Evolutionary conservation across 2,113 vertebrate species (phyloP).

Genomic region (Dascyllus trimaculatus): DNA sequence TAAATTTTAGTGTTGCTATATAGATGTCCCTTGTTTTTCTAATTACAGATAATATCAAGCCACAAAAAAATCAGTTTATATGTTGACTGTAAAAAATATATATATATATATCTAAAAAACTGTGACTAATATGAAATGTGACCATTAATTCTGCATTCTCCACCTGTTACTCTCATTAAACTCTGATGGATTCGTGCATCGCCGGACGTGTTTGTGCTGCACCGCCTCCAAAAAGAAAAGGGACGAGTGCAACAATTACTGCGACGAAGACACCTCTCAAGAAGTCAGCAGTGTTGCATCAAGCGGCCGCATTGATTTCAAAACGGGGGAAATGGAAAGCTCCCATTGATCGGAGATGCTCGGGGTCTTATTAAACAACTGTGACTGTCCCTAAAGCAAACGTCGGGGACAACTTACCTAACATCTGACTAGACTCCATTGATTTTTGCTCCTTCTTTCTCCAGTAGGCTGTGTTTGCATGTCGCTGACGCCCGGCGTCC

Average conservation of each 20-base stretch:
- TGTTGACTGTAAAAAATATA: no score
- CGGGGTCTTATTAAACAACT: conserved; percentile 85
- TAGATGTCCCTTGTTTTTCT: no score
- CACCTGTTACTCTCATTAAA: no score
- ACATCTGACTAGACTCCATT: conserved; percentile 82
- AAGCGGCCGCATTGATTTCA: conserved; percentile 81
- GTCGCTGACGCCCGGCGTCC: conserved; percentile 53
- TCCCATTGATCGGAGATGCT: conserved; percentile 83
- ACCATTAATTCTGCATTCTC: no score
- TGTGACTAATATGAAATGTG: no score
- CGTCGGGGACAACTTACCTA: conserved; percentile 77
- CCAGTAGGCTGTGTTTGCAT: conserved; percentile 75
- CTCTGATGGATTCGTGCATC: no score
- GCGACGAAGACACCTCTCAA: conserved; percentile 65
- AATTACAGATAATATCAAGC: no score
- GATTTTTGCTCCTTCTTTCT: conserved; percentile 68
- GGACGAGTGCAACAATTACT: conserved; percentile 35
- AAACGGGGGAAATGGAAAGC: conserved; percentile 74
- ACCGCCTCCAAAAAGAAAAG: no score
- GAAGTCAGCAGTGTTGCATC: conserved; percentile 74
- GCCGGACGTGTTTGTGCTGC: no score
- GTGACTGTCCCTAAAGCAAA: conserved; percentile 79
- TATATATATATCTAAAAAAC: no score
- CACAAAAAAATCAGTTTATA: no score
- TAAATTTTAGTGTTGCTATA: no score